Conservation (phyloP, 2,888 invertebrate species). For the Marronus borbonicus region DNA sequence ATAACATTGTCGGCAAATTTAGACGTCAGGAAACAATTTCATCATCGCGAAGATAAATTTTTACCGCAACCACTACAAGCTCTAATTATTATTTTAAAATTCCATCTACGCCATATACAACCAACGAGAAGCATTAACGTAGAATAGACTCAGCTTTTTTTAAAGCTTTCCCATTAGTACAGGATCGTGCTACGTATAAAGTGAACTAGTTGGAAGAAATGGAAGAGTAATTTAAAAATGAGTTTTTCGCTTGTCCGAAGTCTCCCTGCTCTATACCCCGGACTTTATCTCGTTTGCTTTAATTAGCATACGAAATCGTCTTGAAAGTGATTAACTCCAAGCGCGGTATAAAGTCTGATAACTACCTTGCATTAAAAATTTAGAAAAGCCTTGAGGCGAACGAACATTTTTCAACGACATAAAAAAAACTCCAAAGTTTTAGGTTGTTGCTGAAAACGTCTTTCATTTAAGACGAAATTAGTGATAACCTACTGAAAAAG, state of each 20-base stretch:
- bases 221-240: slow-evolving; percentile 18
- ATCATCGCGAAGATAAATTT: not conserved
- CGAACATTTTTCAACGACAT: slow-evolving; percentile 4
- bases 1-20: not conserved
- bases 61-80: not conserved
- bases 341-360: slow-evolving; percentile 25
- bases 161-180: not conserved
- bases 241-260: slow-evolving; percentile 29
- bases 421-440: not conserved
- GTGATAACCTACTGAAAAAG: not conserved
- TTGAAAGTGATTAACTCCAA: slow-evolving; percentile 35
- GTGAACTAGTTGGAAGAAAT: slow-evolving; percentile 6
- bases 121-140: not conserved
- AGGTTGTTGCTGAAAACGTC: not conserved
- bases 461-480: not conserved
- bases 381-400: not conserved
- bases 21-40: not conserved
- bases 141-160: not conserved
- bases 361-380: slow-evolving; percentile 30
- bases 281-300: slow-evolving; percentile 35
- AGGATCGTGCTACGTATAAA: not conserved
- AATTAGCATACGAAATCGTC: slow-evolving; percentile 38
- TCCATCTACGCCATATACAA: slow-evolving; percentile 7
- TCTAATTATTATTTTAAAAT: not conserved
- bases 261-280: slow-evolving; percentile 3